phyloP scores from a whole-genome alignment of 2,113 vertebrate species.

The Trachemys scripta region DNA sequence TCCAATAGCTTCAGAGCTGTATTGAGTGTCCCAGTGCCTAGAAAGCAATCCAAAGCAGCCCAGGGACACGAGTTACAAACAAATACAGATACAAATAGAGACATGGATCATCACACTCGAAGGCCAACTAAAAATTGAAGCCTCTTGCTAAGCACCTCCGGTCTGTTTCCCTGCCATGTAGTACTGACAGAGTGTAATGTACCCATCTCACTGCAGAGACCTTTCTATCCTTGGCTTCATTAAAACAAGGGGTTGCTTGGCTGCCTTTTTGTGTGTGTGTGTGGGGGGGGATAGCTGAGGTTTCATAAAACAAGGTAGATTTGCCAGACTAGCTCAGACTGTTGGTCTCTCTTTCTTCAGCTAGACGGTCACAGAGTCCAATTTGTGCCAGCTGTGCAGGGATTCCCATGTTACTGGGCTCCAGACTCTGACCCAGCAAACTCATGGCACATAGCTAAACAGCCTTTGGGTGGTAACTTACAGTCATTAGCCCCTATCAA shows the following conservation, averaged over 20 bases:
- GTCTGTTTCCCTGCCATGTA: neutral
- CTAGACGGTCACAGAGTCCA: neutral
- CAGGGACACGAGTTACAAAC: fast-evolving
- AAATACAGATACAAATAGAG: neutral
- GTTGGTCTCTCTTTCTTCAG: neutral
- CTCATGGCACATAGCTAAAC: neutral
- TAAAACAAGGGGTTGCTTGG: neutral
- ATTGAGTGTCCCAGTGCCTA: neutral
- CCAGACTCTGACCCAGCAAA: neutral
- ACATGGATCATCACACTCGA: neutral
- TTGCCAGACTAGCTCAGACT: neutral
- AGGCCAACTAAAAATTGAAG: neutral
- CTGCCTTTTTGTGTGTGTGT: neutral
- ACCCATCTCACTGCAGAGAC: neutral
- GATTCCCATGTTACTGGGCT: fast-evolving
- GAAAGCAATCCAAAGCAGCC: neutral
- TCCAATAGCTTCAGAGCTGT: neutral
- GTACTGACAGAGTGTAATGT: neutral
- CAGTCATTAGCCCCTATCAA: neutral
- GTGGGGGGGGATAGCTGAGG: neutral
- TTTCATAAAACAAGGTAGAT: neutral
- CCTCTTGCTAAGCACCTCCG: conserved; percentile 24
- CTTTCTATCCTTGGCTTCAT: neutral
- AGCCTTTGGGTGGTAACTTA: neutral
- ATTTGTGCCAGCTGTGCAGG: neutral